Conservation (phyloP, 2,113 vertebrate genomes). For the Trinectes maculatus region DNA sequence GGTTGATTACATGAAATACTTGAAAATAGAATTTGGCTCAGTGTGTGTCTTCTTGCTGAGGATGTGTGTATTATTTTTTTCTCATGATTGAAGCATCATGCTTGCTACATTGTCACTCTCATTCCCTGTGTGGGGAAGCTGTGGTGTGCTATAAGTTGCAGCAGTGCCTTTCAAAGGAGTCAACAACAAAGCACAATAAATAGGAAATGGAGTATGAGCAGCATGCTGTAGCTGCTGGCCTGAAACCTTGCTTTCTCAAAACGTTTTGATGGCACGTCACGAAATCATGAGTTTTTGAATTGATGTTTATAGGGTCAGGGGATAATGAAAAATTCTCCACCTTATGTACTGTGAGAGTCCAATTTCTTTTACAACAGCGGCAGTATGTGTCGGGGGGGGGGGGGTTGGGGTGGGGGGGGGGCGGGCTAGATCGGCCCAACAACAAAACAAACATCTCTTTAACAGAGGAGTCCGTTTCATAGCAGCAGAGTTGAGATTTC, state of each 20-base stretch:
- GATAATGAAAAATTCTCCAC: constrained; percentile 16
- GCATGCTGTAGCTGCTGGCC: constrained; percentile 13
- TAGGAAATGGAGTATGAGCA: constrained; percentile 1
- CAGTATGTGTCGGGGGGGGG: constrained; percentile 17
- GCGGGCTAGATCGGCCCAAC: constrained; percentile 37
- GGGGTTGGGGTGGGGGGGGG: constrained; percentile 16
- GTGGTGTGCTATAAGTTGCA: constrained; percentile 13
- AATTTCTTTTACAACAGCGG: constrained; percentile 31
- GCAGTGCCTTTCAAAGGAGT: not conserved
- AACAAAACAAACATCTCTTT: constrained; percentile 69
- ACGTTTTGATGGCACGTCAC: no score
- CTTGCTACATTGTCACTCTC: constrained; percentile 30
- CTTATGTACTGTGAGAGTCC: not conserved
- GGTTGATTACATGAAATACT: constrained; percentile 16
- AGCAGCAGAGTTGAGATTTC: constrained; percentile 49
- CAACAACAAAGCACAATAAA: not conserved
- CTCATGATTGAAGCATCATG: constrained; percentile 22
- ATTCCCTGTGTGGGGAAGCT: constrained; percentile 34
- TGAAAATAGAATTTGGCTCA: not conserved
- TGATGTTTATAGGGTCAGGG: constrained; percentile 13
- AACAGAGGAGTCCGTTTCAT: constrained; percentile 69
- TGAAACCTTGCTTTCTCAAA: not conserved
- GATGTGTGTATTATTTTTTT: not conserved
- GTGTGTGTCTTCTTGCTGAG: constrained; percentile 20
- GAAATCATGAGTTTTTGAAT: not conserved